Conservation (phyloP, 1,140 invertebrate species). For the Amyelois transitella region DNA sequence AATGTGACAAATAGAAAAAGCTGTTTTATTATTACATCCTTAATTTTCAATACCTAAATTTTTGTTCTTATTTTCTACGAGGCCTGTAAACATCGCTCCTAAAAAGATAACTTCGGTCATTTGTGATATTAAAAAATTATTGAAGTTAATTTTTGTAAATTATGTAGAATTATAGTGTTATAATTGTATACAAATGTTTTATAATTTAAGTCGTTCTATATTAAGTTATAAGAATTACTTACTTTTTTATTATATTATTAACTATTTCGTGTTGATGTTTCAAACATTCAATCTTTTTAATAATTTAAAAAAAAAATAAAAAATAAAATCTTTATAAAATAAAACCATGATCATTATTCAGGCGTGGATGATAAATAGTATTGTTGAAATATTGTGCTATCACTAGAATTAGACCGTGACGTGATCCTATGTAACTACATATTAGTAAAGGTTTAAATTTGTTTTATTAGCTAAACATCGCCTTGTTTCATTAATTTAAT, state of each 20-base stretch:
- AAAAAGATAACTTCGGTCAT: background rate
- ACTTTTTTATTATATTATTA: slow-evolving; percentile 11
- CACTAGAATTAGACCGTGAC: background rate
- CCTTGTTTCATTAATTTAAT: slow-evolving; percentile 22
- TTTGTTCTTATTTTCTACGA: background rate
- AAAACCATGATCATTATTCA: background rate
- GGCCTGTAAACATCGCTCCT: background rate
- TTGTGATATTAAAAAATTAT: slow-evolving; percentile 5
- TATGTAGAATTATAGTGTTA: slow-evolving; percentile 7
- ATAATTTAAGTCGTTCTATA: background rate
- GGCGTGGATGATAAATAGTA: background rate
- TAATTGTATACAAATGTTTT: slow-evolving; percentile 7
- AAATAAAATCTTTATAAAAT: background rate
- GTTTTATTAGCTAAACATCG: slow-evolving; percentile 11
- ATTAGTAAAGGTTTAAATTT: background rate
- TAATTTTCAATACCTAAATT: slow-evolving; percentile 9
- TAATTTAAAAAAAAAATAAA: background rate
- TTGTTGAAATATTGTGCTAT: background rate
- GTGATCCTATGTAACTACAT: background rate
- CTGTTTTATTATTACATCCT: slow-evolving; percentile 3
- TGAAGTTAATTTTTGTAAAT: slow-evolving; percentile 2
- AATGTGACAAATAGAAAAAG: background rate
- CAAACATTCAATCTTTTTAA: background rate
- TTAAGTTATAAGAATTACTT: slow-evolving; percentile 17
- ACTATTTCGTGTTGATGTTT: slow-evolving; percentile 8